These are phyloP conservation scores for Diaprepes abbreviatus DNA, from an alignment of 2,888 invertebrate genomes.

Conservation along the genomic window DNA sequence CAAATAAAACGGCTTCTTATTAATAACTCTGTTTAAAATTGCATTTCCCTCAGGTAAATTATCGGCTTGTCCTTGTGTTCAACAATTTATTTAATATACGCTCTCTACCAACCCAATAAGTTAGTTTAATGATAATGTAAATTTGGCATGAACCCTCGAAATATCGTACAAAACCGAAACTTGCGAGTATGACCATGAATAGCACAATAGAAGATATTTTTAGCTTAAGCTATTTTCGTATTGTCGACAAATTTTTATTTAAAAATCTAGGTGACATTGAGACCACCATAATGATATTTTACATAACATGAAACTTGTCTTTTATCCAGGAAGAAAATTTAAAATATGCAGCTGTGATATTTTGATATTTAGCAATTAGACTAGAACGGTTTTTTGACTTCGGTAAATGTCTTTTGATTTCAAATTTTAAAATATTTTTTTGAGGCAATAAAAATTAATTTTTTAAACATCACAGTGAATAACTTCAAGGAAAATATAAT, in stretches of 20 bases:
- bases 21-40: neutral
- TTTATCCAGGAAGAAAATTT: no score
- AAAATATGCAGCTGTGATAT: no score
- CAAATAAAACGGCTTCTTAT: neutral
- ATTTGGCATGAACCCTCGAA: constrained; percentile 28
- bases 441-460: no score
- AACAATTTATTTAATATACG: neutral
- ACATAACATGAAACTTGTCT: no score
- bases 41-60: neutral
- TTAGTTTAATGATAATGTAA: constrained; percentile 27
- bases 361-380: no score
- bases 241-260: neutral
- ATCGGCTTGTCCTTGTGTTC: neutral
- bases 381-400: no score
- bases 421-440: no score
- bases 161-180: constrained; percentile 20
- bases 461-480: no score
- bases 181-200: constrained; percentile 18
- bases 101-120: constrained; percentile 17
- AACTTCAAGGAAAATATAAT: no score
- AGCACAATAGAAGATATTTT: constrained; percentile 29
- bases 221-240: neutral
- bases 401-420: no score
- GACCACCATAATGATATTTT: no score
- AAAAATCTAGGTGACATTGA: neutral